phyloP scores from a whole-genome alignment of 2,113 vertebrate species.

The Danionella cerebrum region DNA sequence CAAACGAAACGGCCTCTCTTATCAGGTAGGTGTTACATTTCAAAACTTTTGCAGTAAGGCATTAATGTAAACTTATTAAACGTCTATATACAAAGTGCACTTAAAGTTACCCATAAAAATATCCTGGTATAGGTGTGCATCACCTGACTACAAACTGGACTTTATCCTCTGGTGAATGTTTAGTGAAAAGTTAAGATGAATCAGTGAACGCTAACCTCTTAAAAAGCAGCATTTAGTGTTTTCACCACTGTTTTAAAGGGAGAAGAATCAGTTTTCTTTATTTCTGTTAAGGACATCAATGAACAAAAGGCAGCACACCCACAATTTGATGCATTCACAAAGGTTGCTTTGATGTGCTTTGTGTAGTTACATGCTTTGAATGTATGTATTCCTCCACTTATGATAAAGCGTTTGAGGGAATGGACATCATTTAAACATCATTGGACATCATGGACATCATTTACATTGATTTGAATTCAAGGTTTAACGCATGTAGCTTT shows the following conservation, averaged over 20 bases:
- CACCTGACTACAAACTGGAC: not conserved
- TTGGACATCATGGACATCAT: not conserved
- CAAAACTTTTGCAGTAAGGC: not conserved
- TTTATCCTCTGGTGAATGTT: conserved; percentile 6
- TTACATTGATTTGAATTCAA: too few relatives aligned
- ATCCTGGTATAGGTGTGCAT: not conserved
- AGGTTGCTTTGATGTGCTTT: not conserved
- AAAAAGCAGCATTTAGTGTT: not conserved
- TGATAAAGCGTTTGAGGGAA: too few relatives aligned
- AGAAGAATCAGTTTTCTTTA: not conserved
- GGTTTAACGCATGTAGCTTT: too few relatives aligned
- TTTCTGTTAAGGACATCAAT: not conserved
- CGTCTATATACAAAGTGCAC: too few relatives aligned
- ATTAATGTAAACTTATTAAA: too few relatives aligned
- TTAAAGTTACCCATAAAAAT: too few relatives aligned
- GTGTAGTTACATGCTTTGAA: too few relatives aligned
- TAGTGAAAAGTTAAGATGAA: not conserved
- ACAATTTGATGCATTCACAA: not conserved
- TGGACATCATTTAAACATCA: too few relatives aligned
- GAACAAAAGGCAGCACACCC: not conserved
- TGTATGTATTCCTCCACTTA: not conserved
- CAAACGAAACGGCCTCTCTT: not conserved
- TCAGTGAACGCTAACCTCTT: not conserved
- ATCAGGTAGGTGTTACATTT: conserved; percentile 8
- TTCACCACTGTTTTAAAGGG: not conserved